Conservation (phyloP, 1,140 invertebrate genomes). For the Aphelenchoides fujianensis region DNA sequence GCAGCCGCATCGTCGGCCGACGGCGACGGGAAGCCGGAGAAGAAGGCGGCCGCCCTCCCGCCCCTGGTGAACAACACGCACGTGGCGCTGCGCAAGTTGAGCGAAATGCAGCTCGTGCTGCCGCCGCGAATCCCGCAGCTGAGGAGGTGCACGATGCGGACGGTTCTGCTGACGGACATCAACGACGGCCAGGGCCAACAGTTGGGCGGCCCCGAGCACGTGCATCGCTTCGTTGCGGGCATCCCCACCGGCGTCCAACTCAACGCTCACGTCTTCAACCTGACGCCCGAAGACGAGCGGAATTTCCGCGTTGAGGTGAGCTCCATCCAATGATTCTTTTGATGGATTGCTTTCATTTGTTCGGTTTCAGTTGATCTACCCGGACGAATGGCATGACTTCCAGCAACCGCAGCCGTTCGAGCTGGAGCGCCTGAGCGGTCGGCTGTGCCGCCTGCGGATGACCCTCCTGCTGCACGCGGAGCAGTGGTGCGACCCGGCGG, state of each 20-base stretch:
- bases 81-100: not conserved
- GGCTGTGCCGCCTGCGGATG: not conserved
- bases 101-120: not conserved
- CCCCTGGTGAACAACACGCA: not conserved
- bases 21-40: not conserved
- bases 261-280: not conserved
- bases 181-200: not conserved
- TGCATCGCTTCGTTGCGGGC: slow-evolving; percentile 9
- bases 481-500: slow-evolving; percentile 10
- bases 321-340: not conserved
- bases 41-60: not conserved
- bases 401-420: slow-evolving; percentile 11
- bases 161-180: not conserved
- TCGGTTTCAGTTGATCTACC: slow-evolving; percentile 2
- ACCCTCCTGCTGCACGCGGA: slow-evolving; percentile 1
- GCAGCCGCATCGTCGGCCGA: not conserved
- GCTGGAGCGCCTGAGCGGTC: not conserved
- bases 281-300: not conserved
- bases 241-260: slow-evolving; percentile 6
- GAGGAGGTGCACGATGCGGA: not conserved
- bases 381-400: slow-evolving; percentile 2
- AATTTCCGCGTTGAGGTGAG: slow-evolving; percentile 17
- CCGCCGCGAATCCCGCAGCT: not conserved
- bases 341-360: not conserved
- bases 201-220: not conserved